Conservation (phyloP, 2,888 invertebrate genomes). For the Calliphora vomitoria region DNA sequence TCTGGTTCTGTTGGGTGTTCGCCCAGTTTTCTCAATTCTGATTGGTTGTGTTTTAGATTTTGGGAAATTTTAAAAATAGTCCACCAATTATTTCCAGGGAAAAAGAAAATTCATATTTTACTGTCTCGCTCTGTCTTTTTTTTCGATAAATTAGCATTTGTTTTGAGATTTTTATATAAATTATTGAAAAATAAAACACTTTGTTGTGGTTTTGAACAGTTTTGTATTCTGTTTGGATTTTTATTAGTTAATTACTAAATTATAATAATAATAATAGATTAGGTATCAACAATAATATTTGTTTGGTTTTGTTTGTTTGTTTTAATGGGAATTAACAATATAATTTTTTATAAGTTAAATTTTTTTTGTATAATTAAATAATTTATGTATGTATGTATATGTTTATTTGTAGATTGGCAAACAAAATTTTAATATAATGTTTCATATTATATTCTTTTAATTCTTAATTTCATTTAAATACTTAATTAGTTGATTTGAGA, state of each 20-base stretch:
- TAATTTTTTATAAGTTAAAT: conserved; percentile 31
- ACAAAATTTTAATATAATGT: conserved; percentile 33
- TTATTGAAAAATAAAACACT: conserved; percentile 43
- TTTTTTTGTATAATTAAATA: conserved; percentile 59
- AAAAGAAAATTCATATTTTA: not conserved
- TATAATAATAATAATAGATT: conserved; percentile 50
- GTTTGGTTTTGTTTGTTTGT: conserved; percentile 18
- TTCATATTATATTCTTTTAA: not conserved
- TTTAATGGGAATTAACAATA: conserved; percentile 57
- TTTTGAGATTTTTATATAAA: not conserved
- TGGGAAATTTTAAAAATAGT: conserved; percentile 49
- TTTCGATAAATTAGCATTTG: not conserved
- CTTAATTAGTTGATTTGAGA: not conserved
- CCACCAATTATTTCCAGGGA: conserved; percentile 46
- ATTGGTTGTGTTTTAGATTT: conserved; percentile 49
- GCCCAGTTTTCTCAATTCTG: conserved; percentile 13
- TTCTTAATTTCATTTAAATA: conserved; percentile 10
- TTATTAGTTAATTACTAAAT: conserved; percentile 59
- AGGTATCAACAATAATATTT: conserved; percentile 61
- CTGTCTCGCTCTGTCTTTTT: not conserved
- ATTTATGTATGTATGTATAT: conserved; percentile 36
- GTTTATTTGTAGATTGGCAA: conserved; percentile 53
- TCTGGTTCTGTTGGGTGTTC: conserved; percentile 52
- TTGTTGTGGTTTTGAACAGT: conserved; percentile 46
- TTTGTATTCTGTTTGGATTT: conserved; percentile 55